These are phyloP conservation scores for Albula goreensis DNA, from an alignment of 2,113 vertebrate genomes.

Conservation along the genomic window DNA sequence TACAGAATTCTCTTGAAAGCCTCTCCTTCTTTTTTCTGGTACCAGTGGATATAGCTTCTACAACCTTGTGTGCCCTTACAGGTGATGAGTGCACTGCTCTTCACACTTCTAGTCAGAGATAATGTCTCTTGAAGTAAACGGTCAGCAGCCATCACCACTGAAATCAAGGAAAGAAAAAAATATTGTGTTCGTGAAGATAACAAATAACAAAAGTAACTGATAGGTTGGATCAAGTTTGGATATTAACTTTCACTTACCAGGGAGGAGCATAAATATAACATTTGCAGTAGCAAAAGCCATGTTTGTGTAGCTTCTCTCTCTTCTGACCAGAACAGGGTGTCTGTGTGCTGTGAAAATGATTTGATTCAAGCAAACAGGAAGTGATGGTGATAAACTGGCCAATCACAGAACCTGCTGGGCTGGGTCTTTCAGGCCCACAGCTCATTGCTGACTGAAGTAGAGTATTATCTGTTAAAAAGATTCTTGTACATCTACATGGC, in stretches of 20 bases:
- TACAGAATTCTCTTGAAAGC: constrained; percentile 28
- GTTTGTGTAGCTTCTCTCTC: no score
- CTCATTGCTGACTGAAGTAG: no score
- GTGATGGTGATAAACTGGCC: no score
- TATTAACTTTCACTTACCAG: no score
- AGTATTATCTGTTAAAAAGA: no score
- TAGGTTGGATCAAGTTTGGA: neutral
- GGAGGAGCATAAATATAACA: no score
- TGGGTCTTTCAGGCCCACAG: no score
- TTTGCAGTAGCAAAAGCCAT: no score
- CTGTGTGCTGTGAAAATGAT: no score
- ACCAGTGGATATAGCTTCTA: constrained; percentile 34
- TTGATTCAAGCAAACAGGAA: no score
- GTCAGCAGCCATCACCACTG: neutral
- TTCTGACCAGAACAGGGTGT: neutral
- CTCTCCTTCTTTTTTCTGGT: constrained; percentile 36
- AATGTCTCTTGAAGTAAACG: constrained; percentile 15
- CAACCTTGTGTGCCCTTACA: neutral
- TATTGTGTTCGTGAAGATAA: neutral
- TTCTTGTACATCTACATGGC: no score
- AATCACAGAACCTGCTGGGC: no score
- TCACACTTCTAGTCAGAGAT: neutral
- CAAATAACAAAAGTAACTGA: neutral
- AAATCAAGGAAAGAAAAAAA: neutral
- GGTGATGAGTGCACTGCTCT: constrained; percentile 1